Evolutionary conservation across 2,888 invertebrate genomes (phyloP), one percentile per base, ranked within the genome.

Genomic region (Rhingia rostrata): DNA sequence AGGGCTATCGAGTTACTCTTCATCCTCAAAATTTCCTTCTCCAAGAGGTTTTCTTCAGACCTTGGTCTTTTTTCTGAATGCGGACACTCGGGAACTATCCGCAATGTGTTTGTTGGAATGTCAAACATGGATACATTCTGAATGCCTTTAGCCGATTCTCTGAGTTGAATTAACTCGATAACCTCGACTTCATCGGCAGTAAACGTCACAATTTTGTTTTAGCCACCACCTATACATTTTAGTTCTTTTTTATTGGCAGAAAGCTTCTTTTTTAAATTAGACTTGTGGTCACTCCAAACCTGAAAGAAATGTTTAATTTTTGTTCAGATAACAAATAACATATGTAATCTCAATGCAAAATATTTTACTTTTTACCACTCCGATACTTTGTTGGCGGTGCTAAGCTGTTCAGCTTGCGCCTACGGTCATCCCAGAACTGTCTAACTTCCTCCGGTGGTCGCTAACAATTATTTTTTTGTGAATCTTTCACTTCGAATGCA

Each of bases 371-470:
- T 41, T 41, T 41, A 10, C 7, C 41, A 51, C n/a, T 51, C n/a
- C 33, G 51, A 10, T 33, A 51, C 51, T 33, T 51, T 51, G 32
- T 51, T 32, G 51, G 49, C 2, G 51, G 51, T 32, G 51, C 51
- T 33, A 51, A 32, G n/a, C 32, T 51, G n/a, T 51, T 51, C 6
- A 51, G 1, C 3, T 22, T 51, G 1, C 33, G n/a, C n/a, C 22
- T 51, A n/a, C 32, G 51, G 32, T 51, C 51, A 10, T 51, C n/a
- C 33, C 51, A 51, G 33, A 51, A 51, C 33, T 51, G 51, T 5
- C n/a, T 51, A 5, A 32, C n/a, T 33, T n/a, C 32, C 51, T 51
- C 51, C n/a, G 51, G 51, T 32, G 51, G 33, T 33, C 51, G 51
- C n/a, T 33, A n/a, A n/a, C 33, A 33, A 51, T 51, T n/a, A n/a